Evolutionary conservation across 2,888 invertebrate species (phyloP), one percentile per base, ranked within the genome.

Genomic region (Macrosoma leucophasiata): DNA sequence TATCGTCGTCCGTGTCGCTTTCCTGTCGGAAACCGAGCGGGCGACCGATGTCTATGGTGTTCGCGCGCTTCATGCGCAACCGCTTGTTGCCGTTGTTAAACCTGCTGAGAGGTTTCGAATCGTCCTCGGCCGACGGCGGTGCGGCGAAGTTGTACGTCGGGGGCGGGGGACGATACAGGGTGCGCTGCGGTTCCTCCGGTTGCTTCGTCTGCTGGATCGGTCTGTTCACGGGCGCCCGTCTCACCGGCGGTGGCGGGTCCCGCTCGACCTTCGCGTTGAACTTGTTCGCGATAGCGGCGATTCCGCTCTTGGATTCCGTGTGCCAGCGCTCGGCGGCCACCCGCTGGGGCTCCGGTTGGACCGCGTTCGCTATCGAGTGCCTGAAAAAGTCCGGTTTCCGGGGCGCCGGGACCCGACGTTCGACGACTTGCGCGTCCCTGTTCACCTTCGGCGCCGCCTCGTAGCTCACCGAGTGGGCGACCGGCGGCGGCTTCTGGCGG

Each of bases 31-130:
- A 84, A n/a, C 76, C 86, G 13, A 71, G 86, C 0, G 89, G 88
- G 55, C 92, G 92, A 1, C 94, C 94, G 61, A 95, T 94, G 59
- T 95, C 94, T 43, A 95, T 93, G 1, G 95, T 95, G 52, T 95
- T 95, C 3, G 95, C 94, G 9, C 95, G 87, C 69, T 94, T 95
- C 90, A 95, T 92, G 52, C 91, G 89, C 13, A 90, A 81, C 58
- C 92, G 93, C 50, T 91, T 91, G 41, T 84, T 87, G 29, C 81
- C 79, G 29, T 79, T 78, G 34, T 82, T 79, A 48, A 87, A 89
- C 38, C 86, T 62, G 46, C 68, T 76, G 1, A 69, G 54, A 2
- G 77, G 68, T 40, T 72, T 76, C 6, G 77, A 61, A 19, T 62
- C 50, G 21, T 85, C 86, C 4, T 76, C 77, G 2, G 58, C 43